Conservation (phyloP, 2,888 invertebrate genomes). For the Argynnis bischoffii region DNA sequence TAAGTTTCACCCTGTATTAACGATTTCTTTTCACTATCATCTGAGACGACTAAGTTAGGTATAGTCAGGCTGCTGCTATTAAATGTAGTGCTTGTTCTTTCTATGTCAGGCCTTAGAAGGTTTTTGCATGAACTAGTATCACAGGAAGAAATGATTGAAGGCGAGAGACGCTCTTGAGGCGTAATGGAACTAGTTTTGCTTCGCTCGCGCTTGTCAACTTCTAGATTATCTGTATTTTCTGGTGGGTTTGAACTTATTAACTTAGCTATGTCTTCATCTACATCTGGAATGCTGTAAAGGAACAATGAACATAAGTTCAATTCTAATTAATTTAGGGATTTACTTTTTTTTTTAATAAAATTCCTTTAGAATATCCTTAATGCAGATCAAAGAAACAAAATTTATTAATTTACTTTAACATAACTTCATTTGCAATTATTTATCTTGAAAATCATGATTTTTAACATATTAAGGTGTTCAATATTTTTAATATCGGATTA, state of each 20-base stretch:
- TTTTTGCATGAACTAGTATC: constrained; percentile 77
- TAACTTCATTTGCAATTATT: too few species aligned
- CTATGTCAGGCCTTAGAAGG: constrained; percentile 63
- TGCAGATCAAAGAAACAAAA: too few species aligned
- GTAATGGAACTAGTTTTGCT: constrained; percentile 62
- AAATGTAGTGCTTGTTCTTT: constrained; percentile 53
- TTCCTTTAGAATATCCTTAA: too few species aligned
- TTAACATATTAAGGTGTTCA: too few species aligned
- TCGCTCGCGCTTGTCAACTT: constrained; percentile 59
- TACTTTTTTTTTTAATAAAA: too few species aligned
- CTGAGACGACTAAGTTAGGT: constrained; percentile 77
- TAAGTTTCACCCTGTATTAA: constrained; percentile 79
- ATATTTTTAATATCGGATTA: too few species aligned
- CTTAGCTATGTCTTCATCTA: constrained; percentile 80
- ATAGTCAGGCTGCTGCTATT: constrained; percentile 75
- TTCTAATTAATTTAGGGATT: too few species aligned
- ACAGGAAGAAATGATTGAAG: constrained; percentile 73
- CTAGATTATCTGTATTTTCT: constrained; percentile 57
- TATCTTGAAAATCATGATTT: too few species aligned
- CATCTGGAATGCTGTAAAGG: constrained; percentile 77
- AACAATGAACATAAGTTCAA: background rate
- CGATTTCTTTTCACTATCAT: constrained; percentile 73
- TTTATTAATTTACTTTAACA: too few species aligned
- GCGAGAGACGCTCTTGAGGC: constrained; percentile 67
- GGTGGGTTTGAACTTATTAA: constrained; percentile 68